A percentile compares a stretch with the other conserved stretches of the same genome.
Evolutionary conservation across 2,888 invertebrate genomes (phyloP).

Genomic region (Pammene fasciana): DNA sequence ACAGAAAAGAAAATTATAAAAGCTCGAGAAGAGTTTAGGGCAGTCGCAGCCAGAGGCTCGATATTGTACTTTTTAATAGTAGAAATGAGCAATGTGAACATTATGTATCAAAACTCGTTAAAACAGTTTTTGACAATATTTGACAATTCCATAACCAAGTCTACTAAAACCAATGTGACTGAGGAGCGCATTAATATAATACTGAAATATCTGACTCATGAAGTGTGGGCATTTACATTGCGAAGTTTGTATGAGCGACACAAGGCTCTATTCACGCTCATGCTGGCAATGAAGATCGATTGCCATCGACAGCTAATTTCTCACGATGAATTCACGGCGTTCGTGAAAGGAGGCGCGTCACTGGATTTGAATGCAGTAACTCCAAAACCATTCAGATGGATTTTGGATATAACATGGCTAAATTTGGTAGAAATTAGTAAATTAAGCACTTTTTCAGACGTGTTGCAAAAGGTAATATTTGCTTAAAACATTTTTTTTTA

Average conservation of each 20-base stretch:
- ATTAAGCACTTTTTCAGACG: constrained; percentile 89
- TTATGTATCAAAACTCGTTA: constrained; percentile 98
- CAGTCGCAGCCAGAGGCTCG: constrained; percentile 96
- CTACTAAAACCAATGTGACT: constrained; percentile 92
- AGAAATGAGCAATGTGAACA: constrained; percentile 98
- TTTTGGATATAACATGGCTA: constrained; percentile 97
- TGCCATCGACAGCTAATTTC: constrained; percentile 91
- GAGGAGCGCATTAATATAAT: constrained; percentile 95
- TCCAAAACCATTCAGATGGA: constrained; percentile 97
- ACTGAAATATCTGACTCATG: constrained; percentile 93
- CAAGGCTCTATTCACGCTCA: constrained; percentile 95
- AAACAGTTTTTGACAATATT: constrained; percentile 97
- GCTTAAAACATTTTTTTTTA: background rate
- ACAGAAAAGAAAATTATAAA: constrained; percentile 97
- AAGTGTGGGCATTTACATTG: constrained; percentile 96
- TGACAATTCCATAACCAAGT: constrained; percentile 96
- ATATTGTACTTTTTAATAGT: constrained; percentile 98
- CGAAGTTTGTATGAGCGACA: constrained; percentile 97
- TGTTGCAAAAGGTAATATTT: constrained; percentile 86
- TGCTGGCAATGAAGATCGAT: constrained; percentile 98
- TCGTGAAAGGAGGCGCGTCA: constrained; percentile 98
- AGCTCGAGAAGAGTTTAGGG: constrained; percentile 97
- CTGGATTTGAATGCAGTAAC: constrained; percentile 95
- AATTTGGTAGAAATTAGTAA: constrained; percentile 97
- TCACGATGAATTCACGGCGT: constrained; percentile 96